phyloP scores from a whole-genome alignment of 2,797 vertebrate species.

The Centropyge bicolor region DNA sequence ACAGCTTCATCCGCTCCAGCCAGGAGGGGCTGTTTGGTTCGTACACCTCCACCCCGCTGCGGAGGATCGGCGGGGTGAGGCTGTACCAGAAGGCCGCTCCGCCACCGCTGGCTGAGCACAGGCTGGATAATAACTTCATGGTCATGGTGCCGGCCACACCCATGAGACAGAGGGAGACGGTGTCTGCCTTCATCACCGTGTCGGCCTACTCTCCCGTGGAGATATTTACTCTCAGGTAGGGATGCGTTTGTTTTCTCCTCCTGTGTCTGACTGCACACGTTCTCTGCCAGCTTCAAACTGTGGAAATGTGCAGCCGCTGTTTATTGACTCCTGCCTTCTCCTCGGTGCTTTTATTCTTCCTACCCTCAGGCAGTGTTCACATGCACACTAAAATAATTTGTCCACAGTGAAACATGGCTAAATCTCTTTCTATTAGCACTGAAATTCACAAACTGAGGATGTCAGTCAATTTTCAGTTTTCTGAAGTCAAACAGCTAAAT shows the following conservation, averaged over 20 bases:
- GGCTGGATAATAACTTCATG: slow-evolving; percentile 90
- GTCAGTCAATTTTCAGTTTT: not conserved
- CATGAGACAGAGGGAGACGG: slow-evolving; percentile 90
- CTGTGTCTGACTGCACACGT: slow-evolving; percentile 23
- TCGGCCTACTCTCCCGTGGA: slow-evolving; percentile 90
- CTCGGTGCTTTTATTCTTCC: not conserved
- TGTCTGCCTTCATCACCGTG: slow-evolving; percentile 88
- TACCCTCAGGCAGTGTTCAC: slow-evolving; percentile 1
- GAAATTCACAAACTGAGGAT: not conserved
- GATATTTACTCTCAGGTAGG: slow-evolving; percentile 94
- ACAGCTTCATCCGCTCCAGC: slow-evolving; percentile 88
- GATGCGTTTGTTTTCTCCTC: slow-evolving; percentile 30
- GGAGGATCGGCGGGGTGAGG: slow-evolving; percentile 88
- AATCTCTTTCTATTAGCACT: not conserved
- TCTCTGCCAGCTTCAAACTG: slow-evolving; percentile 21
- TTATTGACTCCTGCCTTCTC: slow-evolving; percentile 8
- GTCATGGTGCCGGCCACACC: slow-evolving; percentile 91
- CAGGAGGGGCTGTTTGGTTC: slow-evolving; percentile 87
- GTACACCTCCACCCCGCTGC: slow-evolving; percentile 85
- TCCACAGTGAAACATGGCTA: not conserved
- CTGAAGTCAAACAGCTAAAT: slow-evolving; percentile 8
- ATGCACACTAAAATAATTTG: not conserved
- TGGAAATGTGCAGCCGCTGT: slow-evolving; percentile 6
- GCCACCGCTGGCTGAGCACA: slow-evolving; percentile 87
- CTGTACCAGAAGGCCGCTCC: slow-evolving; percentile 85